A percentile compares a stretch with the other conserved stretches of the same genome.
Conservation (phyloP, 2,888 invertebrate genomes). For the Euplagia quadripunctaria region DNA sequence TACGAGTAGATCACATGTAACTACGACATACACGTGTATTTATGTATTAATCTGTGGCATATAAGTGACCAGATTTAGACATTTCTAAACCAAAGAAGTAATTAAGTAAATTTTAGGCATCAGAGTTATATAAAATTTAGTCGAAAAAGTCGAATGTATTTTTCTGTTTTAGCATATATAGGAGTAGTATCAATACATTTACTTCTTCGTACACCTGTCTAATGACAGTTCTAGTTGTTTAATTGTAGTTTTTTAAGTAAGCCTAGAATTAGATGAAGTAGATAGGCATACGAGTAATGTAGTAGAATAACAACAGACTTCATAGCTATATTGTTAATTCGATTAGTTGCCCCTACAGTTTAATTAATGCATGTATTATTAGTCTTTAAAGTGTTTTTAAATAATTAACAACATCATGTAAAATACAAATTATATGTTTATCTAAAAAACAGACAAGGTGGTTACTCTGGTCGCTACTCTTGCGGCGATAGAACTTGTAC, state of each 20-base stretch:
- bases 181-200: background rate
- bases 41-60: background rate
- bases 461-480: background rate
- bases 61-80: background rate
- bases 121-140: background rate
- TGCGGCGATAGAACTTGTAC: too few relatives aligned
- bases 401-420: conserved; percentile 26
- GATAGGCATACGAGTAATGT: background rate
- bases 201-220: too few relatives aligned
- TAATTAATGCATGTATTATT: conserved; percentile 35
- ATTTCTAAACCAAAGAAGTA: background rate
- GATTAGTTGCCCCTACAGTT: background rate
- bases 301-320: background rate
- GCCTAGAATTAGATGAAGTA: background rate
- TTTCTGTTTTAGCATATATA: background rate
- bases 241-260: background rate
- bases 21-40: too few relatives aligned
- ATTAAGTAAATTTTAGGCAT: background rate
- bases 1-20: too few relatives aligned
- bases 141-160: background rate
- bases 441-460: too few relatives aligned
- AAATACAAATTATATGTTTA: background rate
- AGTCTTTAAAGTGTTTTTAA: conserved; percentile 21
- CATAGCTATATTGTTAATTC: background rate
- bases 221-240: background rate